Base-by-base conservation (phyloP, 92 coral and sea anemone species). In the Pocillopora meandrina region DNA sequence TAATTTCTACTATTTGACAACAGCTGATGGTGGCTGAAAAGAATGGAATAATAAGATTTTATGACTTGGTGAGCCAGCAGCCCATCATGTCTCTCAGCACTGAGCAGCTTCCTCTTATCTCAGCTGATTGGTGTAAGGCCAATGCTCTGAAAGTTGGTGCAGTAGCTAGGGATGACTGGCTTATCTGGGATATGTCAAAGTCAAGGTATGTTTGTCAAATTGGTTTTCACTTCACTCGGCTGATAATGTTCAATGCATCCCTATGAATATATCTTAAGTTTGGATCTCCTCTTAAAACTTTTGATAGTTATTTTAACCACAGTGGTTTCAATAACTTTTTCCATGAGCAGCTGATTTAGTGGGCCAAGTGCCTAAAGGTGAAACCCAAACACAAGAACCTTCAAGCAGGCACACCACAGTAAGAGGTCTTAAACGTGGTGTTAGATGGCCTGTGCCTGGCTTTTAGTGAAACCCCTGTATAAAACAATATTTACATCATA, bases 11-110 rank as follows among this genome's bases (percentile, higher is more conserved):
- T 33, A 56, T 35, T 26, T 26, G 31, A 26, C 56, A 67, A n/a
- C 77, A 97, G 99, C 83, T 97, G 65, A 89, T 97, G 98, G 97
- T 97, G 16, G 99, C 99, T 10, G 97, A 97, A 87, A 97, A 97
- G 90, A 97, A 92, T 75, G 99, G 99, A 6, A 88, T 89, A 12
- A 77, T 97, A 15, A 83, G 99, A 57, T 95, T 97, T 87, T 97
- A 97, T 56, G 99, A 97, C 80, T 86, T 95, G 85, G 83, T 95
- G 20, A 97, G 96, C 84, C 98, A 94, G 87, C 98, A 91, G 42
- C 98, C 99, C 9, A 87, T 97, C 86, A 95, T 97, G 99, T 92
- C 99, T n/a, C 86, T 97, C 34, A 90, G 95, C 79, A 87, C 95
- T 31, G 89, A 84, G 2, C 88, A 83, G 63, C 85, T 90, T 1